Percentiles rank a stretch among this genome's conserved stretches.
phyloP scores from a whole-genome alignment of 2,888 invertebrate genomes.

The Eupeodes latifasciatus region DNA sequence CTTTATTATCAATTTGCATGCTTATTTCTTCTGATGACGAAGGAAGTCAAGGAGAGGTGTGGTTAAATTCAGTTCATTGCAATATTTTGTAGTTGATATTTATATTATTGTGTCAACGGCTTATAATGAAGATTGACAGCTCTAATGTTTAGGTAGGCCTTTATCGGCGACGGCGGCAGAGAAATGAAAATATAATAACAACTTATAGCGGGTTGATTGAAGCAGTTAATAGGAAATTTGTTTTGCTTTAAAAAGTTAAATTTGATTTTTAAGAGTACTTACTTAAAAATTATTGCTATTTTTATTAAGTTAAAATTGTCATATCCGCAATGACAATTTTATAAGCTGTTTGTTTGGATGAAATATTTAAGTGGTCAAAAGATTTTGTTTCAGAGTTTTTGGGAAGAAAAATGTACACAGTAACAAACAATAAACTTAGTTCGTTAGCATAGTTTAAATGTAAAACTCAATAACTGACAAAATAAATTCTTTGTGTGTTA shows the following conservation, averaged over 20 bases:
- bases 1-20: conserved; percentile 71
- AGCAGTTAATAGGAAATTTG: conserved; percentile 2
- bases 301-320: too few relatives aligned
- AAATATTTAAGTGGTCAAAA: too few relatives aligned
- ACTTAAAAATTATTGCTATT: too few relatives aligned
- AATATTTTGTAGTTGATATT: conserved; percentile 4
- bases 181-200: neutral
- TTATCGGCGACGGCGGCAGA: neutral
- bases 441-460: too few relatives aligned
- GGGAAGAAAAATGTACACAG: too few relatives aligned
- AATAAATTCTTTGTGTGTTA: too few relatives aligned
- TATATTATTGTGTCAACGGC: conserved; percentile 38
- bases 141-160: conserved; percentile 1
- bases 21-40: neutral
- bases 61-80: conserved; percentile 14
- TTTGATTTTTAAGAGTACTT: too few relatives aligned
- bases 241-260: neutral
- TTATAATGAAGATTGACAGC: conserved; percentile 34
- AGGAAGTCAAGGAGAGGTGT: neutral
- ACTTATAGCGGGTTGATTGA: neutral
- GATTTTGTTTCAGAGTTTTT: too few relatives aligned
- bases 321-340: too few relatives aligned
- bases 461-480: too few relatives aligned
- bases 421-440: too few relatives aligned
- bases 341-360: too few relatives aligned